phyloP scores from a whole-genome alignment of 1,140 invertebrate species.

The Telenomus remus region DNA sequence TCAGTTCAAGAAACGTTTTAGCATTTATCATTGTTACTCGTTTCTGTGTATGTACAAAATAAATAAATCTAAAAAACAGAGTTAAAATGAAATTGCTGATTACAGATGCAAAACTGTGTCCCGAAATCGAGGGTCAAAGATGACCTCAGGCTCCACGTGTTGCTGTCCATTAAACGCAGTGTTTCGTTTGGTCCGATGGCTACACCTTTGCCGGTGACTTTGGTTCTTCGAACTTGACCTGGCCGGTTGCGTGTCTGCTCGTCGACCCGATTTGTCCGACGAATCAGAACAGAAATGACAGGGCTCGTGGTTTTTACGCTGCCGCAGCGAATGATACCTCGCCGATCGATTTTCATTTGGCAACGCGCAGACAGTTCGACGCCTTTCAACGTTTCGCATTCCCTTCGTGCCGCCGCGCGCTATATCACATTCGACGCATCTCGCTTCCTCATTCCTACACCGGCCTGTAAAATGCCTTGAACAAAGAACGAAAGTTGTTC shows the following conservation, averaged over 20 bases:
- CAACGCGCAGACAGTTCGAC: slow-evolving; percentile 15
- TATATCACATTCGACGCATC: slow-evolving; percentile 36
- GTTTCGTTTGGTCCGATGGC: slow-evolving; percentile 3
- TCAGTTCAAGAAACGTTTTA: no score
- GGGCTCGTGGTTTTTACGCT: slow-evolving; percentile 19
- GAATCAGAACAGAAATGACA: slow-evolving; percentile 31
- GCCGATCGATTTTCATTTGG: slow-evolving; percentile 35
- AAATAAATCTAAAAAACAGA: no score
- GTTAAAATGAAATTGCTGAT: no score
- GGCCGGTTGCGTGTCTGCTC: slow-evolving; percentile 4
- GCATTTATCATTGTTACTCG: no score
- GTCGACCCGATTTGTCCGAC: slow-evolving; percentile 29
- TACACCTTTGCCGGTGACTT: slow-evolving; percentile 14
- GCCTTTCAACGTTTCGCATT: slow-evolving; percentile 27
- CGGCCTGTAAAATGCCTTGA: slow-evolving; percentile 22
- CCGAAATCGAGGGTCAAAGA: no score
- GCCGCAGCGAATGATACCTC: slow-evolving; percentile 11
- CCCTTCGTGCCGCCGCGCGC: not conserved
- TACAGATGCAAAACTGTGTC: no score
- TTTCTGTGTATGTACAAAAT: no score
- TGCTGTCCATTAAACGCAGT: slow-evolving; percentile 20
- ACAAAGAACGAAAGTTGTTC: slow-evolving; percentile 11
- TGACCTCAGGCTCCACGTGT: slow-evolving; percentile 22
- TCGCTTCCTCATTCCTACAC: slow-evolving; percentile 42
- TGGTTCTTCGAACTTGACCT: slow-evolving; percentile 35